Conservation (phyloP, 2,113 vertebrate species). For the Anoura caudifer region DNA sequence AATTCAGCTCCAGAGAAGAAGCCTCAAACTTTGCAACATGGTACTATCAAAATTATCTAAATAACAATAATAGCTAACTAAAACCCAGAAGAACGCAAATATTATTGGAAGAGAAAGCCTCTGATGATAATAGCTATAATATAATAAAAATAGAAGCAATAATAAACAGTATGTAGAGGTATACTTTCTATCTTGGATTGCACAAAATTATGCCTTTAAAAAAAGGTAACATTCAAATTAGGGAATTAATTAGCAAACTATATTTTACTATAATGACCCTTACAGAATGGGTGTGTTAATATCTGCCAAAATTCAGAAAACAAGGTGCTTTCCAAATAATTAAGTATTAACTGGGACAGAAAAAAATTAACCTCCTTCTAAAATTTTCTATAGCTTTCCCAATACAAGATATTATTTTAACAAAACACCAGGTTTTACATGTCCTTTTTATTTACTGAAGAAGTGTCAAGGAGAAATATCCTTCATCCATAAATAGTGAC, state of each 20-base stretch:
- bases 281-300: not conserved
- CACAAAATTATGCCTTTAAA: not conserved
- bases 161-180: not conserved
- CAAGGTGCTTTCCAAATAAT: not conserved
- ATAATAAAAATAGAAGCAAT: not conserved
- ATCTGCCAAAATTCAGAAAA: constrained; percentile 15
- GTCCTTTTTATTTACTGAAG: not conserved
- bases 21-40: not conserved
- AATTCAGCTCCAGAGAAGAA: not conserved
- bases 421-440: not conserved
- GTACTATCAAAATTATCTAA: not conserved
- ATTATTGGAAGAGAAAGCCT: not conserved
- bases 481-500: not conserved
- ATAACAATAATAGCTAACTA: not conserved
- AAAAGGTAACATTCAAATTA: constrained; percentile 25
- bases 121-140: not conserved
- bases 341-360: not conserved
- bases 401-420: not conserved
- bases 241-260: not conserved
- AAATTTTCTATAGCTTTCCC: not conserved
- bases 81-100: not conserved
- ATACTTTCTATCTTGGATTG: not conserved
- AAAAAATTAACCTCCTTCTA: not conserved
- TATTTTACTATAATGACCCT: not conserved
- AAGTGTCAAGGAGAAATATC: not conserved